Evolutionary conservation across 2,797 vertebrate genomes (phyloP).

Genomic region (Thamnophis elegans): DNA sequence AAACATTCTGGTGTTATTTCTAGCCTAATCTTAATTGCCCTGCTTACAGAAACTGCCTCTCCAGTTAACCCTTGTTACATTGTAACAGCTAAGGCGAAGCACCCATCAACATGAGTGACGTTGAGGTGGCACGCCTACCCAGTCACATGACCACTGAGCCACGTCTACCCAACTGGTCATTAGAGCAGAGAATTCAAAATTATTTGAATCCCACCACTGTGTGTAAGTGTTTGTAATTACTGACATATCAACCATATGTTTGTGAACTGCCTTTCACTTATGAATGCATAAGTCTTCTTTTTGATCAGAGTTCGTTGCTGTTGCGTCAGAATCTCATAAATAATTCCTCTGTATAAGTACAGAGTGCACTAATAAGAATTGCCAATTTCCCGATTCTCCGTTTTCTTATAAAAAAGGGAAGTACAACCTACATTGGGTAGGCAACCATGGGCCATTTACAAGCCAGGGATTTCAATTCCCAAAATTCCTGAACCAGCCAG

Average conservation of each 20-base stretch:
- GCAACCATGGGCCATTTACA: not conserved
- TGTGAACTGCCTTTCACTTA: not conserved
- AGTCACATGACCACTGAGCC: too few species aligned
- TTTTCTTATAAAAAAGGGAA: not conserved
- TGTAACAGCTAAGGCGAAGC: too few species aligned
- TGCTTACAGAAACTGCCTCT: too few species aligned
- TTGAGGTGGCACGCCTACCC: too few species aligned
- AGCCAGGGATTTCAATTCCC: not conserved
- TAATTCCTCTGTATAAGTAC: not conserved
- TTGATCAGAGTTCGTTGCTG: not conserved
- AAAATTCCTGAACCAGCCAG: not conserved
- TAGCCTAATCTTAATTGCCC: too few species aligned
- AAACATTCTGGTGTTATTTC: too few species aligned
- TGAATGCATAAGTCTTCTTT: not conserved
- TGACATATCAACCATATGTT: not conserved
- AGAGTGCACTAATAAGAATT: not conserved
- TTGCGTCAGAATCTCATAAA: not conserved
- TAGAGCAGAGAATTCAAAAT: too few species aligned
- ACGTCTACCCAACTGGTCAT: too few species aligned
- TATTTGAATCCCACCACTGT: too few species aligned
- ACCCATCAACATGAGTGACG: too few species aligned
- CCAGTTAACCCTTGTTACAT: too few species aligned
- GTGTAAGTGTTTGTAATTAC: not conserved
- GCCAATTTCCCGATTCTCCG: not conserved
- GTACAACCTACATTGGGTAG: not conserved